A percentile compares a stretch with the other conserved stretches of the same genome.
phyloP scores from a whole-genome alignment of 2,888 invertebrate species.

The Unio delphinus region DNA sequence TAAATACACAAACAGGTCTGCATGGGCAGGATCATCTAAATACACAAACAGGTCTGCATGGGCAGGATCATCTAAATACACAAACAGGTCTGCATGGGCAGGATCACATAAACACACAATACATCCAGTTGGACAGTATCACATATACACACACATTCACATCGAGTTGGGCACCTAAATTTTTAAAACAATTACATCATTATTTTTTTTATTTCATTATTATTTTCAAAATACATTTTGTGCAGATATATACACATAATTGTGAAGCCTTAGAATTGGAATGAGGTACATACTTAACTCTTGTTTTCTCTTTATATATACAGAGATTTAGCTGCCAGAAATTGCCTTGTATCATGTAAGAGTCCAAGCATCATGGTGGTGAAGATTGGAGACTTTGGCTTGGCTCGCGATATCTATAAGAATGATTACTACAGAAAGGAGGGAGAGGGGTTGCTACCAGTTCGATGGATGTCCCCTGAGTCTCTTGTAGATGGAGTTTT shows the following conservation, averaged over 20 bases:
- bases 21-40: no score
- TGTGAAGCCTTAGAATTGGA: not conserved
- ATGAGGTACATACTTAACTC: not conserved
- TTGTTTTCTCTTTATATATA: slow-evolving; percentile 18
- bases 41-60: no score
- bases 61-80: no score
- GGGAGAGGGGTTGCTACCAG: slow-evolving; percentile 89
- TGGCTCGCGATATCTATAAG: slow-evolving; percentile 96
- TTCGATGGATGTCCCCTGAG: slow-evolving; percentile 99
- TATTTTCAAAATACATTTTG: not conserved
- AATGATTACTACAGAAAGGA: slow-evolving; percentile 98
- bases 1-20: no score
- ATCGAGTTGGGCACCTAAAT: no score
- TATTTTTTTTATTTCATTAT: no score
- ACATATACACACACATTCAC: no score
- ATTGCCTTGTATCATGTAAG: slow-evolving; percentile 84
- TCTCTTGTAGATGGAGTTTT: slow-evolving; percentile 96
- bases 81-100: no score
- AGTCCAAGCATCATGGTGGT: slow-evolving; percentile 79
- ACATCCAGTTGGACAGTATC: no score
- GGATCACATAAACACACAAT: no score
- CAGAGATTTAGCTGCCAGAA: slow-evolving; percentile 92
- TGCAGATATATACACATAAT: not conserved
- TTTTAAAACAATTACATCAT: no score
- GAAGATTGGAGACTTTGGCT: slow-evolving; percentile 97